A percentile compares a stretch with the other conserved stretches of the same genome.
Evolutionary conservation across 2,113 vertebrate genomes (phyloP).

Genomic region (Gulo gulo): DNA sequence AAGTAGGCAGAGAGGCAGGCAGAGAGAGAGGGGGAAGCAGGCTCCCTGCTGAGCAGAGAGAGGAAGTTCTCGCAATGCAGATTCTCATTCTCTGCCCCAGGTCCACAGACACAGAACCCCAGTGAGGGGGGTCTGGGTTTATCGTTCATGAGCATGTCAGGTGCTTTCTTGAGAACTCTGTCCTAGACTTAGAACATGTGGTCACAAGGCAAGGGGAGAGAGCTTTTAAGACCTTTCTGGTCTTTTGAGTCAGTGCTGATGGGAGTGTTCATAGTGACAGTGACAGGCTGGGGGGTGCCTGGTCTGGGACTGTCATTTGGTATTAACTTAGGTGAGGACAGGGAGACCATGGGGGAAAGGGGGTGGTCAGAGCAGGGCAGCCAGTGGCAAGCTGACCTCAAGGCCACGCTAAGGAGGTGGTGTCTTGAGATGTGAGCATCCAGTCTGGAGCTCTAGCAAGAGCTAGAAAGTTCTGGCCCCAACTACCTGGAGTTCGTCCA

Average conservation of each 20-base stretch:
- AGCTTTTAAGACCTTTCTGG: not conserved
- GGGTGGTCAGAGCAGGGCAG: not conserved
- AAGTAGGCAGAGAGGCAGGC: too few relatives aligned
- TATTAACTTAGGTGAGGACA: not conserved
- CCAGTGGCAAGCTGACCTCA: not conserved
- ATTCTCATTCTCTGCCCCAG: not conserved
- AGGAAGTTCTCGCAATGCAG: not conserved
- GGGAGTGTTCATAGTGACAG: not conserved
- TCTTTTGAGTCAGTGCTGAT: not conserved
- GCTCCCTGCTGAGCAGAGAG: too few relatives aligned
- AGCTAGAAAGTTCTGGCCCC: not conserved
- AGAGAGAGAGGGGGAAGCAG: too few relatives aligned
- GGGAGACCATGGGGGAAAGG: not conserved
- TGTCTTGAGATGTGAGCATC: not conserved
- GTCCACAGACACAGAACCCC: not conserved
- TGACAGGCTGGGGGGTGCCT: too few relatives aligned
- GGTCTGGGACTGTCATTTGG: not conserved
- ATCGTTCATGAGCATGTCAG: not conserved
- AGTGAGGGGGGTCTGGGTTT: not conserved
- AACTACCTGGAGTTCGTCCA: not conserved
- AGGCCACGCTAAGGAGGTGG: not conserved
- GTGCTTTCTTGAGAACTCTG: not conserved
- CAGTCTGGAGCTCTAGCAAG: too few relatives aligned
- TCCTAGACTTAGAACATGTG: not conserved
- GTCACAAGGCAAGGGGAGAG: not conserved